A percentile compares a stretch with the other conserved stretches of the same genome.
These are phyloP conservation scores for Haplochromis vanheusdeni DNA, from an alignment of 2,113 vertebrate genomes.

Conservation along the genomic window DNA sequence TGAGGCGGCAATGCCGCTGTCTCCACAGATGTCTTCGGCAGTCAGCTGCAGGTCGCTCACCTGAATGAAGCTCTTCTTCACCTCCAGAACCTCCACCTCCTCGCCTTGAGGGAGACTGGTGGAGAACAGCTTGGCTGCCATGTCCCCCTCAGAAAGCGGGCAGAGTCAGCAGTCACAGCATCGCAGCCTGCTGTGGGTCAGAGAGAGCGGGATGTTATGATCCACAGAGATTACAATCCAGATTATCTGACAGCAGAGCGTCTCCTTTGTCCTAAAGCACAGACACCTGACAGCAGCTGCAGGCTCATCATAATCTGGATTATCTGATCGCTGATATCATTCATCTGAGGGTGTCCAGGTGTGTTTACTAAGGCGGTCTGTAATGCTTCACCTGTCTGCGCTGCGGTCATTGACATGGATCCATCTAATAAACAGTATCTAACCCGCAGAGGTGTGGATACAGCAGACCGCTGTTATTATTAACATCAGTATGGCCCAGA, in stretches of 20 bases:
- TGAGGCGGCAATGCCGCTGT: background rate
- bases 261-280: background rate
- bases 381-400: background rate
- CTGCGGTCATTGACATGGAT: background rate
- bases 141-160: slow-evolving; percentile 63
- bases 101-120: slow-evolving; percentile 76
- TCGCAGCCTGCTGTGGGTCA: background rate
- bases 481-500: background rate
- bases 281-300: background rate
- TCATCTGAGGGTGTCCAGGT: background rate
- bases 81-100: slow-evolving; percentile 65
- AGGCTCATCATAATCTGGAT: background rate
- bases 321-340: background rate
- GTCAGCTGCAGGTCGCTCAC: slow-evolving; percentile 60
- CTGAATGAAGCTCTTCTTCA: slow-evolving; percentile 77
- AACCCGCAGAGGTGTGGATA: background rate
- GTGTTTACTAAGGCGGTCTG: background rate
- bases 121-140: slow-evolving; percentile 90
- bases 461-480: background rate
- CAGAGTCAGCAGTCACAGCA: slow-evolving; percentile 50
- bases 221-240: background rate
- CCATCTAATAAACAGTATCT: background rate
- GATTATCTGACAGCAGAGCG: background rate
- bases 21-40: background rate
- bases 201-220: background rate